Base-by-base conservation (phyloP, 92 coral and sea anemone genomes). In the Epizoanthus rinbou region DNA sequence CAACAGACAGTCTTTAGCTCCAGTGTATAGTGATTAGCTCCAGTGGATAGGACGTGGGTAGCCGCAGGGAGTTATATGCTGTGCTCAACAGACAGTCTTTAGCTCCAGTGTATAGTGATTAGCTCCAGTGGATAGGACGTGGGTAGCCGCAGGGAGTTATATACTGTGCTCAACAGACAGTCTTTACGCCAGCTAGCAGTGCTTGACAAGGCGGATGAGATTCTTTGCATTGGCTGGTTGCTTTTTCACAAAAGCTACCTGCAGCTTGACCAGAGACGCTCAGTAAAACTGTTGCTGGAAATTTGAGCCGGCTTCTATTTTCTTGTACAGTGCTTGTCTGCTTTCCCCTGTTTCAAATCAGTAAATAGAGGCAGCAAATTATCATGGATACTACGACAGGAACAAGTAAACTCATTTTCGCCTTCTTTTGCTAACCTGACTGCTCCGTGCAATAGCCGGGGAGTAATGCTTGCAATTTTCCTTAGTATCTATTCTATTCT, bases 191-290 rank as follows among this genome's bases (percentile, higher is more conserved):
- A 86, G n/a, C n/a, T n/a, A n/a, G n/a, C n/a, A n/a, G 62, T 57
- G 50, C 64, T 86, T 86, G n/a, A 86, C 89, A 11, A 86, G 80
- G 33, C 90, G 93, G 67, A 89, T 89, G n/a, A 90, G 83, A 79
- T 86, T 83, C 86, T 90, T 90, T 19, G 86, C 89, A 72, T 86
- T 87, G 45, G 90, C 72, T 43, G 93, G 93, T 54, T 64, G n/a
- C 9, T 18, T 25, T 22, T 45, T 41, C 66, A 90, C 88, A 68
- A 90, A 90, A 17, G 75, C 79, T 9, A 80, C 73, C 43, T 89
- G 84, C 8, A 82, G 47, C 33, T 86, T 33, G 14, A 57, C 85
- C 28, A 85, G 86, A 15, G 91, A 86, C 31, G 91, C 91, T 31
- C 86, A 78, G 75, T 86, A 81, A 79, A 52, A 89, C 17, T 35